A percentile compares a stretch with the other conserved stretches of the same genome.
These are phyloP conservation scores for Acleris literana DNA, from an alignment of 2,888 invertebrate genomes.

Conservation along the genomic window DNA sequence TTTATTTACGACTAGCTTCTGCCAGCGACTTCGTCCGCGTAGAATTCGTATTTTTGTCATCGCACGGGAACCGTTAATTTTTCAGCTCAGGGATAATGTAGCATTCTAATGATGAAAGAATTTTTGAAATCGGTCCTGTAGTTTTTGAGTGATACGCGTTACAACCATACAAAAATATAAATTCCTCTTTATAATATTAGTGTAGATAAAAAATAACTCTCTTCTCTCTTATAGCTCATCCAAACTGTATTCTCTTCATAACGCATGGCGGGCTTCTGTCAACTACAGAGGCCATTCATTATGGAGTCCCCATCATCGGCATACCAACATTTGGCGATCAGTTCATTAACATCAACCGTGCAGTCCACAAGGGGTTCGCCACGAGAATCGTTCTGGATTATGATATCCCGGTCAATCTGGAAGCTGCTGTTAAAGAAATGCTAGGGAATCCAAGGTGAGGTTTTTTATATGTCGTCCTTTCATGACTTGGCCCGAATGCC, in stretches of 20 bases:
- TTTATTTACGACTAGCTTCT: too few relatives aligned
- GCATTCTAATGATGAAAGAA: too few relatives aligned
- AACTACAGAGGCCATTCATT: slow-evolving; percentile 54
- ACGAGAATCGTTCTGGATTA: slow-evolving; percentile 50
- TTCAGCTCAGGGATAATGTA: too few relatives aligned
- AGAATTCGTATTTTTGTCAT: too few relatives aligned
- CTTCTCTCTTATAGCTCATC: slow-evolving; percentile 49
- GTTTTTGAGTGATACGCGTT: too few relatives aligned
- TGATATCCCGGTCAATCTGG: slow-evolving; percentile 49
- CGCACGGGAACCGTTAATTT: too few relatives aligned
- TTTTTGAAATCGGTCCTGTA: too few relatives aligned
- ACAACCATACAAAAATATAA: too few relatives aligned
- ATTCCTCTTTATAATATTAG: too few relatives aligned
- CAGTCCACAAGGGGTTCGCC: slow-evolving; percentile 55
- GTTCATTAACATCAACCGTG: slow-evolving; percentile 57
- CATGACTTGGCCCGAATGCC: too few relatives aligned
- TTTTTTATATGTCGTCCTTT: slow-evolving; percentile 2
- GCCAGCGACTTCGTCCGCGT: too few relatives aligned
- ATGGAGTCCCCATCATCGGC: slow-evolving; percentile 56
- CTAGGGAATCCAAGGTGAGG: slow-evolving; percentile 48
- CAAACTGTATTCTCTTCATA: slow-evolving; percentile 53
- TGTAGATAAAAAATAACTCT: too few relatives aligned
- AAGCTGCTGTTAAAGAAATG: slow-evolving; percentile 51
- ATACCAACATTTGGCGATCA: slow-evolving; percentile 63
- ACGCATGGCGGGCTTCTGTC: slow-evolving; percentile 60